Conservation (phyloP, 2,888 invertebrate species). For the Andrena trimmerana region DNA sequence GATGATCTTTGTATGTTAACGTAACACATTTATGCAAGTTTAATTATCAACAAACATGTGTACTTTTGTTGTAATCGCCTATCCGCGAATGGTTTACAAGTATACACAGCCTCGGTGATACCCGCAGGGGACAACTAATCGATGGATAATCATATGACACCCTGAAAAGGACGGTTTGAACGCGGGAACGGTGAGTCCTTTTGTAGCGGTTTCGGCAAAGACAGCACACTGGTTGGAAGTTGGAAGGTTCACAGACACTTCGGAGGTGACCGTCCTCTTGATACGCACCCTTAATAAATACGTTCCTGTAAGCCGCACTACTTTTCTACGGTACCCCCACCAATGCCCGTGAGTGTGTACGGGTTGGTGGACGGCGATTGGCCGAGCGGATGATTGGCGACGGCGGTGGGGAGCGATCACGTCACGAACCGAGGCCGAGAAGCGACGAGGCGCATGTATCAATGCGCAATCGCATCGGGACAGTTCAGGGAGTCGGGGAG, state of each 20-base stretch:
- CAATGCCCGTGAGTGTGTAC: slow-evolving; percentile 64
- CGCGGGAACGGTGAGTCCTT: slow-evolving; percentile 51
- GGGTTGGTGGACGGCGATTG: slow-evolving; percentile 71
- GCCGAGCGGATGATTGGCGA: slow-evolving; percentile 52
- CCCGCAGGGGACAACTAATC: slow-evolving; percentile 16
- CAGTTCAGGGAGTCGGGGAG: slow-evolving; percentile 79
- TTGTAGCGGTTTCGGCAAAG: slow-evolving; percentile 37
- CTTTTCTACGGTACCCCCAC: slow-evolving; percentile 70
- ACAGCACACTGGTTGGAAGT: slow-evolving; percentile 27
- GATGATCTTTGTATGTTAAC: slow-evolving; percentile 7
- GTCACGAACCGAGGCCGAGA: slow-evolving; percentile 77
- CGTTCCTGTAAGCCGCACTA: slow-evolving; percentile 73
- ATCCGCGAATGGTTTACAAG: background rate
- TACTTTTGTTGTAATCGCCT: background rate
- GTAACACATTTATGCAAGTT: slow-evolving; percentile 7
- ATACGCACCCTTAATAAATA: slow-evolving; percentile 54
- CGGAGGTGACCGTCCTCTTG: slow-evolving; percentile 55
- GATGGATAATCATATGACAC: slow-evolving; percentile 36
- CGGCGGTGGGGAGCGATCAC: slow-evolving; percentile 66
- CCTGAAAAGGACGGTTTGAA: slow-evolving; percentile 46
- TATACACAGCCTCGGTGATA: background rate
- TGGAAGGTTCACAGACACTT: slow-evolving; percentile 49
- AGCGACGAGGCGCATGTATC: slow-evolving; percentile 78
- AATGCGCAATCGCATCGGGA: slow-evolving; percentile 84
- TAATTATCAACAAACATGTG: slow-evolving; percentile 10